Base-by-base conservation (phyloP, 2,888 invertebrate genomes). In the Baronia brevicornis region DNA sequence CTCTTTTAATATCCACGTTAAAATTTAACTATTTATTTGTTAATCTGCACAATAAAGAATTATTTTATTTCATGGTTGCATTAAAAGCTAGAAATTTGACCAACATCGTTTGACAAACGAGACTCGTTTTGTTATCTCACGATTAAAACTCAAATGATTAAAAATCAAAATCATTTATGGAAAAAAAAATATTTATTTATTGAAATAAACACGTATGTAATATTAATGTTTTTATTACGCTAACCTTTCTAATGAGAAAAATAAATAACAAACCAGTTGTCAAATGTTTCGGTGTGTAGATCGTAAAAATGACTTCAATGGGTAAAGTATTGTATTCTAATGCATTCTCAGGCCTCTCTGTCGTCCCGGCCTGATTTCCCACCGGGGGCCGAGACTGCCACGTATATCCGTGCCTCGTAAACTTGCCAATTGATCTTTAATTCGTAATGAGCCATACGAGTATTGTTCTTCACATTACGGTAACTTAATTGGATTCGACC, bases 371-470 rank as follows among this genome's bases (percentile, higher is more conserved):
- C 36, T 72, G 72, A 74, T 73, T 74, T 74, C 74, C 73, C 74
- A 32, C 14, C 63, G 53, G 73, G 33, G 10, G 20, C 28, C 33
- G 33, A n/a, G n/a, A n/a, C 33, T 45, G 49, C 47, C 48, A 52
- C 50, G 47, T 27, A 34, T 41, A 43, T 44, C 37, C 48, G 54
- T 40, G 49, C 54, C 48, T 51, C 56, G 55, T 57, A 53, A 54
- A 67, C 61, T 61, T 55, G 55, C 60, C 65, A 58, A 71, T 72
- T 64, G 62, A 55, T 60, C 62, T 54, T 72, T 65, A 72, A 74
- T 69, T 61, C 55, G 49, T 72, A 70, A 74, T 68, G 66, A 66
- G 57, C 34, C n/a, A n/a, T n/a, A n/a, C n/a, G n/a, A 25, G 36
- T 29, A 38, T 33, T 39, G 40, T 45, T 38, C 33, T 29, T 33